Base-by-base conservation (phyloP, 2,888 invertebrate genomes). In the Plemyria rubiginata region DNA sequence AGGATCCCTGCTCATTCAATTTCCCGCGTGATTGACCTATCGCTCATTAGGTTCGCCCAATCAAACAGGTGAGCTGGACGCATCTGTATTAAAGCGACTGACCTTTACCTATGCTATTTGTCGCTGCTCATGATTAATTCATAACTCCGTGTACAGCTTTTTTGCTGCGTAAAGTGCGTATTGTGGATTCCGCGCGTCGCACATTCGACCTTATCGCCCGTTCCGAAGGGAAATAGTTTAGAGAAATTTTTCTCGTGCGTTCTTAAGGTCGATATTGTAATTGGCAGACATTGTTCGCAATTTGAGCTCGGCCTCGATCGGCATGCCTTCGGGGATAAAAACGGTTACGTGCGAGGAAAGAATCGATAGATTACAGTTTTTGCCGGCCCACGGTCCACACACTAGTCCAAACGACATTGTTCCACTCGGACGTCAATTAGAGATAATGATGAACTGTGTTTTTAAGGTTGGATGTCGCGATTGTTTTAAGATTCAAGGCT, bases 291-390 rank as follows among this genome's bases (percentile, higher is more conserved):
- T 69, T 67, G 70, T 82, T 79, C 76, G 82, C 82, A 81, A 82
- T 80, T 83, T 78, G 79, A 83, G 74, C 79, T 71, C 77, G 79
- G 70, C 77, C 77, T 75, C 79, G 81, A 80, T 79, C 80, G 86
- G 87, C 82, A 88, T 87, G 86, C 86, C 85, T 84, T 82, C 76
- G 75, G 75, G 70, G 73, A 80, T 83, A 88, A 89, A 89, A 89
- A 73, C 85, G 76, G 78, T 77, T 86, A 86, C 85, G 86, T 85
- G 85, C 81, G 78, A 75, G 78, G 85, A 84, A 84, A 84, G 87
- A 84, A 87, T 88, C 88, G 86, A 89, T 90, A 90, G 87, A 87
- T 88, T 87, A 86, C 75, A 71, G 84, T 90, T 91, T 90, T 90
- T 90, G 86, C 75, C 69, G 28, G 45, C 29, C 16, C 53, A 49